Percentiles rank a stretch among this genome's conserved stretches.
Conservation (phyloP, 2,888 invertebrate species). For the Rhimphoctona megacephalus region DNA sequence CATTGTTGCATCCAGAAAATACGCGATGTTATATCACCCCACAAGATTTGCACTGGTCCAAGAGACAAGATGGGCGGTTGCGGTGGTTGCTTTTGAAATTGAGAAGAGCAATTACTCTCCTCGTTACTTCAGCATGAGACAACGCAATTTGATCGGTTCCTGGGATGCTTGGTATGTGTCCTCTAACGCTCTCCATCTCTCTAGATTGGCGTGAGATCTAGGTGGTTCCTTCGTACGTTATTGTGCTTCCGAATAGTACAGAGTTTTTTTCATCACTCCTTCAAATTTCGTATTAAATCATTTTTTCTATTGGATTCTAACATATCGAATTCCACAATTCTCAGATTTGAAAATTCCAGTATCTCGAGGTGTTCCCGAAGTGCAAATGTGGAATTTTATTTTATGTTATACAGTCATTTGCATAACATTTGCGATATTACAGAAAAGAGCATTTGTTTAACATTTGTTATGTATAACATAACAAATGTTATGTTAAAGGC, state of each 20-base stretch:
- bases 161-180: background rate
- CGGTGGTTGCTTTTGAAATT: constrained; percentile 42
- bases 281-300: background rate
- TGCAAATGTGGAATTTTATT: background rate
- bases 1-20: constrained; percentile 5
- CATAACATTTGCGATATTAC: too few species aligned
- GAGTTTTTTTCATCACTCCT: background rate
- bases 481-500: too few species aligned
- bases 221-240: background rate
- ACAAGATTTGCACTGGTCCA: constrained; percentile 35
- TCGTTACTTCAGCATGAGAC: constrained; percentile 27
- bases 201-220: background rate
- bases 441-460: too few species aligned
- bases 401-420: too few species aligned
- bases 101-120: constrained; percentile 32
- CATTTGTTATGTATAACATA: too few species aligned
- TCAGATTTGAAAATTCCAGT: background rate
- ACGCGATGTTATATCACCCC: constrained; percentile 21
- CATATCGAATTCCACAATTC: background rate
- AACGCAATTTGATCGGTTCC: constrained; percentile 44
- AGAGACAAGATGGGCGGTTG: constrained; percentile 31
- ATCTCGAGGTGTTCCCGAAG: background rate
- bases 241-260: background rate
- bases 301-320: background rate
- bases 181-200: background rate